Percentiles rank a stretch among this genome's conserved stretches.
phyloP scores from a whole-genome alignment of 2,113 vertebrate genomes.

The Seriola rivoliana region DNA sequence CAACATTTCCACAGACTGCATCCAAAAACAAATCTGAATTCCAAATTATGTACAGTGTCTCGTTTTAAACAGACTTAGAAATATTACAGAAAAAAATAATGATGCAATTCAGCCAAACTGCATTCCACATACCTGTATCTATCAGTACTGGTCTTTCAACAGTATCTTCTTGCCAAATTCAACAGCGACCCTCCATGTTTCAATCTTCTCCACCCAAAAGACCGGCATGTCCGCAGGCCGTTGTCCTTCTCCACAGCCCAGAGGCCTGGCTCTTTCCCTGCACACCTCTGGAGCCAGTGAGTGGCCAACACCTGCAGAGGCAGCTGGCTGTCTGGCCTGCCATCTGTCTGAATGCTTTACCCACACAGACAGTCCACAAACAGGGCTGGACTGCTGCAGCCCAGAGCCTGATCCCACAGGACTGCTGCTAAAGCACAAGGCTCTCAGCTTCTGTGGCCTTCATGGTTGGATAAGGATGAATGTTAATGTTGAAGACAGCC shows the following conservation, averaged over 20 bases:
- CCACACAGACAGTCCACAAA: background rate
- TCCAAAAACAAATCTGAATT: background rate
- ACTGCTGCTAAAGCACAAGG: background rate
- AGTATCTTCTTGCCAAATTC: conserved; percentile 30
- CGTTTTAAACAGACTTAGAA: background rate
- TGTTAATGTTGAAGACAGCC: background rate
- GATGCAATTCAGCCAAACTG: background rate
- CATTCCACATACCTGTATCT: background rate
- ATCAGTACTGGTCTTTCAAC: background rate
- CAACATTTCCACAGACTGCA: background rate
- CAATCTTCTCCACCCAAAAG: conserved; percentile 1
- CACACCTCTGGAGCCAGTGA: conserved; percentile 26
- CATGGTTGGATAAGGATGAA: background rate
- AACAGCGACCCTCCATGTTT: conserved; percentile 15
- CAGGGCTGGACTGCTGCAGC: background rate
- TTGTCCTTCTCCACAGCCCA: background rate
- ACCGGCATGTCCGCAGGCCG: conserved; percentile 12
- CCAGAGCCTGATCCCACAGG: background rate
- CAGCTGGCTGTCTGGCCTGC: conserved; percentile 23
- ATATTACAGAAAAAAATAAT: background rate
- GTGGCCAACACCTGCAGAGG: conserved; percentile 43
- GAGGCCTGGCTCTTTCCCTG: conserved; percentile 21
- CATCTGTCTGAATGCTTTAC: conserved; percentile 18
- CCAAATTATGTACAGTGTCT: background rate
- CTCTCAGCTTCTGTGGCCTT: background rate